Evolutionary conservation across 2,113 vertebrate genomes (phyloP).

Genomic region (Egretta garzetta): DNA sequence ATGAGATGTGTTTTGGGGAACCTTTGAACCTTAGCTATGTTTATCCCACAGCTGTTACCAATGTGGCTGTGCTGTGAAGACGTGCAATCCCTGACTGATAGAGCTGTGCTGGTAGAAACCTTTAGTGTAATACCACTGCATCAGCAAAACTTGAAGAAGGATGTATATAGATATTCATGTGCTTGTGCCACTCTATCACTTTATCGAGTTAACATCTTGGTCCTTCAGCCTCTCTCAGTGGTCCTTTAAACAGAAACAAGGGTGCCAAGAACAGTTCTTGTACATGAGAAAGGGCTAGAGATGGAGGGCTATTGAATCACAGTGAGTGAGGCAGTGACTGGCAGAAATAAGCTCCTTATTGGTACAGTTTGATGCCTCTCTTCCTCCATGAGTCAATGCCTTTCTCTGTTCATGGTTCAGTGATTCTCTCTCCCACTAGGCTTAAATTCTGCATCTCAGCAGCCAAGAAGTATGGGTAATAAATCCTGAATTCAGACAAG

Average conservation of each 20-base stretch:
- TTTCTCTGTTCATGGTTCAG: not conserved
- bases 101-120: not conserved
- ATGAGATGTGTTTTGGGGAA: not conserved
- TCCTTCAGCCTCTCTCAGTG: not conserved
- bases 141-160: not conserved
- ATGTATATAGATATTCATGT: not conserved
- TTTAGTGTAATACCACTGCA: not conserved
- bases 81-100: not conserved
- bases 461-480: not conserved
- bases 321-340: not conserved
- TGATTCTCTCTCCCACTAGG: not conserved
- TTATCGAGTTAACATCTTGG: not conserved
- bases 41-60: not conserved
- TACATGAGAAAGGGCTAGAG: not conserved
- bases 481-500: not conserved
- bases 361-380: not conserved
- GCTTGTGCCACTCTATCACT: not conserved
- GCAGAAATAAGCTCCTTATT: not conserved
- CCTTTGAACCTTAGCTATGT: not conserved
- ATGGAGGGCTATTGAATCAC: not conserved
- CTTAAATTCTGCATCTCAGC: not conserved
- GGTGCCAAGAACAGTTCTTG: not conserved
- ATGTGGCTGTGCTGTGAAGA: rapidly evolving
- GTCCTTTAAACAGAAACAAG: not conserved
- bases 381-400: not conserved